Evolutionary conservation across 2,888 invertebrate genomes (phyloP).

Genomic region (Brachynemurus nebulosus): DNA sequence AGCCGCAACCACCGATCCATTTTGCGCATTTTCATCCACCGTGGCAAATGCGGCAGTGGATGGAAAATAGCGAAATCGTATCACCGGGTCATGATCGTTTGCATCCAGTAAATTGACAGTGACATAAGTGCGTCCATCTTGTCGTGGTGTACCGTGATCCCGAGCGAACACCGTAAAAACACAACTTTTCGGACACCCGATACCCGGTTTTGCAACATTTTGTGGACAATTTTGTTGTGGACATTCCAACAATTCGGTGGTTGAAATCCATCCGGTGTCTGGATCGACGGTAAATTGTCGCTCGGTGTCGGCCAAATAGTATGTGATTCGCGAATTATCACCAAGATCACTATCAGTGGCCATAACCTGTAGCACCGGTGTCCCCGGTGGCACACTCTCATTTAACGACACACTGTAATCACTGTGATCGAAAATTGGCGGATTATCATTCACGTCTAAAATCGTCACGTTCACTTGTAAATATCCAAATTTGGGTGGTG

Average conservation of each 20-base stretch:
- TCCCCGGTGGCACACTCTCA: slow-evolving; percentile 86
- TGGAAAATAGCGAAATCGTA: slow-evolving; percentile 77
- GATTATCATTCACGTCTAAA: slow-evolving; percentile 87
- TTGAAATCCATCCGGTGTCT: slow-evolving; percentile 79
- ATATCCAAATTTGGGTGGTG: slow-evolving; percentile 67
- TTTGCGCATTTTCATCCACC: slow-evolving; percentile 86
- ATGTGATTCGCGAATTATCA: slow-evolving; percentile 85
- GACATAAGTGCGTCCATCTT: slow-evolving; percentile 85
- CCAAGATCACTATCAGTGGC: slow-evolving; percentile 88
- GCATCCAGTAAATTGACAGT: slow-evolving; percentile 85
- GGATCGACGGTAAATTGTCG: slow-evolving; percentile 85
- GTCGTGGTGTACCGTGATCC: slow-evolving; percentile 82
- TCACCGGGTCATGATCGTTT: slow-evolving; percentile 87
- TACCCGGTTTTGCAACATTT: slow-evolving; percentile 32
- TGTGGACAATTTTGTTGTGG: slow-evolving; percentile 68
- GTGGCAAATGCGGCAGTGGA: slow-evolving; percentile 75
- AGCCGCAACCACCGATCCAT: slow-evolving; percentile 84
- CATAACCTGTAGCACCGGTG: slow-evolving; percentile 77
- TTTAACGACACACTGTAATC: slow-evolving; percentile 86
- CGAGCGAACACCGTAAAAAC: slow-evolving; percentile 88
- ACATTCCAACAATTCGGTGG: slow-evolving; percentile 64
- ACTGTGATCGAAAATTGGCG: slow-evolving; percentile 88
- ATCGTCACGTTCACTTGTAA: slow-evolving; percentile 82
- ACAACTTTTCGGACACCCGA: slow-evolving; percentile 76
- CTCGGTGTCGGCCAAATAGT: slow-evolving; percentile 74